Conservation (phyloP, 30 jellyfish, hydroid and myxozoan genomes). For the Euphysa ruthae region DNA sequence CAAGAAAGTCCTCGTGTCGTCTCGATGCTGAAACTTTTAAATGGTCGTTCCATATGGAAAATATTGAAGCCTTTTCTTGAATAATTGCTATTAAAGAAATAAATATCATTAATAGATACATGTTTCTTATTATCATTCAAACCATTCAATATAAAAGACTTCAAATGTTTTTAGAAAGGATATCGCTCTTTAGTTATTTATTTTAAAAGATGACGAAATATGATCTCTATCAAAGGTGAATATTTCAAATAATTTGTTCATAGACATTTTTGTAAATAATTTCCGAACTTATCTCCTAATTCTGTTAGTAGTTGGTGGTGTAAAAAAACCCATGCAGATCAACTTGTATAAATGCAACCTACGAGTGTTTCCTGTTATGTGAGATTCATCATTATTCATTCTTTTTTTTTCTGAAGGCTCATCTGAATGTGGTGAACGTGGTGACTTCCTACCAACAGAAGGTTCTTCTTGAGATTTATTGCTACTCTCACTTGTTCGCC, state of each 20-base stretch:
- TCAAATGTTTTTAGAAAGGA: too few relatives aligned
- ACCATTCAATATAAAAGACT: neutral
- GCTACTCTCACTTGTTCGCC: conserved; percentile 30
- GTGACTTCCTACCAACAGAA: neutral
- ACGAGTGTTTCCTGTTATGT: too few relatives aligned
- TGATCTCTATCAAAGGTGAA: too few relatives aligned
- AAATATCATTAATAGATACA: neutral
- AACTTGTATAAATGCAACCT: too few relatives aligned
- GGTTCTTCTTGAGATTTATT: neutral
- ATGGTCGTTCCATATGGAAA: conserved; percentile 65
- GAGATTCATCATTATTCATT: too few relatives aligned
- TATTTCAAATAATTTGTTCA: too few relatives aligned
- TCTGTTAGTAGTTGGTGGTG: too few relatives aligned
- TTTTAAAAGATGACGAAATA: too few relatives aligned
- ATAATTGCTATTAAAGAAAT: conserved; percentile 20
- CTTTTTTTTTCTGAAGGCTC: conserved; percentile 22
- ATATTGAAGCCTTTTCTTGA: conserved; percentile 36
- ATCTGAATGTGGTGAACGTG: conserved; percentile 10
- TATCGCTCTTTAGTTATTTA: too few relatives aligned
- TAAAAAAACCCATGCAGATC: too few relatives aligned
- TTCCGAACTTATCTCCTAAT: too few relatives aligned
- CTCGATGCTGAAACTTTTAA: conserved; percentile 50
- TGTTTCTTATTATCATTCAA: neutral
- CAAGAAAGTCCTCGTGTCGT: conserved; percentile 79
- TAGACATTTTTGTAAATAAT: too few relatives aligned